Evolutionary conservation across 2,888 invertebrate species (phyloP), one percentile per base, ranked within the genome.

Genomic region (Drosophila nigricruria): DNA sequence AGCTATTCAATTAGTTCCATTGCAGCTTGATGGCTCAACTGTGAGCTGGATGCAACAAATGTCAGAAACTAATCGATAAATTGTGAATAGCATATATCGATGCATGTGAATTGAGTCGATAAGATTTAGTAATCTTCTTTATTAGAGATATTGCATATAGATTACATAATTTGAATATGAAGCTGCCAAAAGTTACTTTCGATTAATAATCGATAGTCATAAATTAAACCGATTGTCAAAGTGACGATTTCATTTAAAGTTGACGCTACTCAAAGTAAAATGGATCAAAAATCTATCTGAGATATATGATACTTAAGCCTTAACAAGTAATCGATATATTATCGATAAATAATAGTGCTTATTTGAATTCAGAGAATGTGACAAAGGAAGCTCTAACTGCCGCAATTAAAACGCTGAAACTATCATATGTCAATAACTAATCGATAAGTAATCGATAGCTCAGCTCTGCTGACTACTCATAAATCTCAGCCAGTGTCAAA

Each of bases 21-120:
- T 25, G 42, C 32, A 12, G 38, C 12, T 38, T 34, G 34, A 72
- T 82, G 88, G 73, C 81, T 82, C 62, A 68, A 82, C 88, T 60
- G 30, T 4, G 5, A 54, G 27, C 40, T 3, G 16, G 1, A n/a
- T n/a, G 40, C 23, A 25, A 38, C 27, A 50, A 64, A 64, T 64
- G 65, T n/a, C 40, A 52, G 16, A 27, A 34, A 2, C 16, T 34
- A 27, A 42, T 56, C 42, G 56, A 16, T 20, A 57, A n/a, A 27
- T 38, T 53, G 18, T 38, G 3, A 14, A 38, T 6, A 25, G n/a
- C 25, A 8, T 18, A 9, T 38, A n/a, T 30, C 12, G 30, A 18
- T 30, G 5, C 3, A 5, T n/a, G 8, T 5, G 30, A 27, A 49
- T 30, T 12, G 18, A 49, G 6, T 18, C 6, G 30, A 30, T 1